phyloP scores from a whole-genome alignment of 2,797 vertebrate genomes.

The Darevskia mixta region DNA sequence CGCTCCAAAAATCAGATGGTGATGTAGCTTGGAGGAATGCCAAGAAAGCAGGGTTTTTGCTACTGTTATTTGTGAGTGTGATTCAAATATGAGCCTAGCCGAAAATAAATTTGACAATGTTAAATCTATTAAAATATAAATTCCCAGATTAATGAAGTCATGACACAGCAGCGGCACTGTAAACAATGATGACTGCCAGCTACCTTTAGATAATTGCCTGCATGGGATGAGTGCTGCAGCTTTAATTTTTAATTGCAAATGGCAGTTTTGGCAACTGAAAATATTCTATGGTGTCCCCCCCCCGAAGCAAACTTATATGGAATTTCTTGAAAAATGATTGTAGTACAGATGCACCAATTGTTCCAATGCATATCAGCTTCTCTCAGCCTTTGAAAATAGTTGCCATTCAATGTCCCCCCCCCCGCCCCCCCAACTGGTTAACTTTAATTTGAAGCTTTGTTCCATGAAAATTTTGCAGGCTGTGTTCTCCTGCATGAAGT shows the following conservation, averaged over 20 bases:
- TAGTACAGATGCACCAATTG: slow-evolving; percentile 43
- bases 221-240: slow-evolving; percentile 71
- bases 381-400: slow-evolving; percentile 41
- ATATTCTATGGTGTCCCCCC: slow-evolving; percentile 60
- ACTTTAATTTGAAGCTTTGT: slow-evolving; percentile 39
- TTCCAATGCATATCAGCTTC: slow-evolving; percentile 45
- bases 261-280: slow-evolving; percentile 80
- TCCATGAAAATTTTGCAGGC: slow-evolving; percentile 43
- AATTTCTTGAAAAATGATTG: slow-evolving; percentile 63
- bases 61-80: neutral
- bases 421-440: slow-evolving; percentile 1
- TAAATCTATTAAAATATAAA: slow-evolving; percentile 59
- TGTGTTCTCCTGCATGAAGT: slow-evolving; percentile 8
- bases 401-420: neutral
- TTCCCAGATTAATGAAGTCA: slow-evolving; percentile 72
- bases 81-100: slow-evolving; percentile 36
- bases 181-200: slow-evolving; percentile 79
- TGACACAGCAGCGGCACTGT: slow-evolving; percentile 75
- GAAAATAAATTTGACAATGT: slow-evolving; percentile 57
- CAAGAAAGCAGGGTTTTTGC: neutral
- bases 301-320: slow-evolving; percentile 67
- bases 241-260: slow-evolving; percentile 85
- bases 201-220: slow-evolving; percentile 81
- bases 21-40: neutral
- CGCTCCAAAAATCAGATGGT: no score